These are phyloP conservation scores for Perithous albicinctus DNA, from an alignment of 2,888 invertebrate species.

Conservation along the genomic window DNA sequence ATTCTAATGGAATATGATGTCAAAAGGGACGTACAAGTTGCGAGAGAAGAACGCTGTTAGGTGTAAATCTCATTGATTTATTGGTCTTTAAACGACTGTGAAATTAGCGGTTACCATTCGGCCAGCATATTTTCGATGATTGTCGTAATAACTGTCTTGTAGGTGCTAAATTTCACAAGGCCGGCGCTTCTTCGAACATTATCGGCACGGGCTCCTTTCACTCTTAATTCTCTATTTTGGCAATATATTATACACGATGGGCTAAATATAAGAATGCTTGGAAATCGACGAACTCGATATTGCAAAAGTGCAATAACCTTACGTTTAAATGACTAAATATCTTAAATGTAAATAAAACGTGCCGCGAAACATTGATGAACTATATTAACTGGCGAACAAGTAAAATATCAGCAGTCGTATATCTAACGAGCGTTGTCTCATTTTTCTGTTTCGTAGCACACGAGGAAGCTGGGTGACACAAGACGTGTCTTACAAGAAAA, in stretches of 20 bases:
- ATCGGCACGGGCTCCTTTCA: constrained; percentile 6
- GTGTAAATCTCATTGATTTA: constrained; percentile 84
- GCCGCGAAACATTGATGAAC: no score
- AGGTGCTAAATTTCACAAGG: constrained; percentile 82
- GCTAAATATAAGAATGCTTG: not conserved
- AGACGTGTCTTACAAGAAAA: not conserved
- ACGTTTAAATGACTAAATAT: not conserved
- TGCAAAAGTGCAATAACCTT: not conserved
- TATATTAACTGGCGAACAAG: no score
- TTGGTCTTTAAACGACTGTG: constrained; percentile 84
- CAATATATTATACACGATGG: not conserved
- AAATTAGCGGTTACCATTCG: constrained; percentile 83
- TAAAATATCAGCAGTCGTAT: not conserved
- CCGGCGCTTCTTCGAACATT: constrained; percentile 34
- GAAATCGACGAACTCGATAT: not conserved
- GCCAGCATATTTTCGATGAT: constrained; percentile 75
- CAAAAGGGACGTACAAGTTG: constrained; percentile 65
- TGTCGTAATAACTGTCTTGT: constrained; percentile 83
- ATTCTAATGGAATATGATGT: constrained; percentile 81
- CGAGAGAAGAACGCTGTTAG: constrained; percentile 46
- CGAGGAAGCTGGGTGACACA: not conserved
- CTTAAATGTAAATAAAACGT: not conserved
- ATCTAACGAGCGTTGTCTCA: not conserved
- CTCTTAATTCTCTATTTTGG: constrained; percentile 5
- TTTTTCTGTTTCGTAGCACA: not conserved